Evolutionary conservation across 2,113 vertebrate species (phyloP).

Genomic region (Sus scrofa): DNA sequence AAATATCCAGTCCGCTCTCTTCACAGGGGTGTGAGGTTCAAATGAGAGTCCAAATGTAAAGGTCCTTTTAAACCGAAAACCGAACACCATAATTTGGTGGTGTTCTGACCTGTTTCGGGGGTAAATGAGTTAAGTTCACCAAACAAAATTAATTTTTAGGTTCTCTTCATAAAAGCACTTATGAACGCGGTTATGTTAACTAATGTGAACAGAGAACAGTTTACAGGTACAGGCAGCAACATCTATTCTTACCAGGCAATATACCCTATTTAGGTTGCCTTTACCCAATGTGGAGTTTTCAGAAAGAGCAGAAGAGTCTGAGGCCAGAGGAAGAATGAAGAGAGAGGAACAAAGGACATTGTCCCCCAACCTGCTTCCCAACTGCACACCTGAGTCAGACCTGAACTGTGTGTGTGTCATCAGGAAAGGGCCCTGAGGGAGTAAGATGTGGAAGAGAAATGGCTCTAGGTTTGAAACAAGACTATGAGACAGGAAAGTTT

Average conservation of each 20-base stretch:
- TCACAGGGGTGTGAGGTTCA: not conserved
- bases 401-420: not conserved
- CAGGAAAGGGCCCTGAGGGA: too few relatives aligned
- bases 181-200: not conserved
- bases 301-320: not conserved
- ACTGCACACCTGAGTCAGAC: not conserved
- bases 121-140: not conserved
- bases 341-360: not conserved
- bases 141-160: not conserved
- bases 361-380: not conserved
- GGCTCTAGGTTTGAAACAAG: not conserved
- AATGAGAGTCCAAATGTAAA: not conserved
- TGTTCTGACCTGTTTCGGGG: too few relatives aligned
- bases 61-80: not conserved
- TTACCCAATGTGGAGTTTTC: not conserved
- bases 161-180: not conserved
- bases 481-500: not conserved
- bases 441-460: not conserved
- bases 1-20: not conserved
- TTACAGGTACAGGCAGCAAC: not conserved
- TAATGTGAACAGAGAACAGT: not conserved
- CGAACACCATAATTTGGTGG: not conserved
- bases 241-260: not conserved
- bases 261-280: not conserved
- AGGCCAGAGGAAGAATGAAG: not conserved